These are phyloP conservation scores for Tanypteryx hageni DNA, from an alignment of 2,888 invertebrate species.

Conservation along the genomic window DNA sequence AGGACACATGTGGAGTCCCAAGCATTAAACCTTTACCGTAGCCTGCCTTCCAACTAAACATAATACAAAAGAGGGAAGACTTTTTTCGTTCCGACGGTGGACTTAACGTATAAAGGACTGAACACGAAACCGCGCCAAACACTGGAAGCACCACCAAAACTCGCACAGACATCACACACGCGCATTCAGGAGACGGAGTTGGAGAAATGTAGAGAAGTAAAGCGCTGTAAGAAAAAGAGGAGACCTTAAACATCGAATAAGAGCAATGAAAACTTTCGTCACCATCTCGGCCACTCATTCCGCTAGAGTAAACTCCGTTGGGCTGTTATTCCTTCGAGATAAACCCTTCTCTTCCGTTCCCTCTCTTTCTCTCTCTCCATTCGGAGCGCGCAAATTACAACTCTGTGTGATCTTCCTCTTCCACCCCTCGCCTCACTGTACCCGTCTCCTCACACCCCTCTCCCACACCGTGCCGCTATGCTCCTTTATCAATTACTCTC, in stretches of 20 bases:
- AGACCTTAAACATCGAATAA: conserved; percentile 25
- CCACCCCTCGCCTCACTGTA: neutral
- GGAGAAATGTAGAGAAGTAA: neutral
- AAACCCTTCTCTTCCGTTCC: neutral
- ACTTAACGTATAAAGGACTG: neutral
- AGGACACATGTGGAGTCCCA: conserved; percentile 33
- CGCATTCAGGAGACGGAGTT: neutral
- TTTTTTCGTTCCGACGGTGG: neutral
- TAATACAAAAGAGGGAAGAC: neutral
- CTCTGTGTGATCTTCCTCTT: conserved; percentile 36
- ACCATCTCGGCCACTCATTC: conserved; percentile 40
- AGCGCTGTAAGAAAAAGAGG: neutral
- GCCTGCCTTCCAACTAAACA: neutral
- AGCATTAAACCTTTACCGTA: neutral
- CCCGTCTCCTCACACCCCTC: neutral
- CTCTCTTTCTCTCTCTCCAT: neutral
- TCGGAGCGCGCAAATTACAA: conserved; percentile 22
- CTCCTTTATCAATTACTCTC: conserved; percentile 29
- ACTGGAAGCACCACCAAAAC: neutral
- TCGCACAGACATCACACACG: neutral
- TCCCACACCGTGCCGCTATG: neutral
- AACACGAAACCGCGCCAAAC: conserved; percentile 26
- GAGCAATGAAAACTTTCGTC: conserved; percentile 44
- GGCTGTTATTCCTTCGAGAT: conserved; percentile 45
- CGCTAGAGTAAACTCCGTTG: conserved; percentile 8